phyloP scores from a whole-genome alignment of 1,140 invertebrate species.

The Halotydeus destructor region DNA sequence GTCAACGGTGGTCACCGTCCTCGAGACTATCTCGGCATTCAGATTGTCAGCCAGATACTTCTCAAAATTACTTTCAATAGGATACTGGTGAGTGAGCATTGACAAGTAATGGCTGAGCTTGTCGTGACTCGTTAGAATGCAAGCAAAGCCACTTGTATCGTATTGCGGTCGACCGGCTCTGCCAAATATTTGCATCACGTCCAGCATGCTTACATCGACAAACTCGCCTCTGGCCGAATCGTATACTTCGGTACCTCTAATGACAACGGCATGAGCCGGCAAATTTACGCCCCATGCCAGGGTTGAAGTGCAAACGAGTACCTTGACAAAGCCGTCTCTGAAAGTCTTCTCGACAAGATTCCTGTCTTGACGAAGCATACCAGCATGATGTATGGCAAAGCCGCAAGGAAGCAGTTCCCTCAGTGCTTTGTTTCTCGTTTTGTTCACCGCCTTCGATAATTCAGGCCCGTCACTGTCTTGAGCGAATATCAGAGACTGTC shows the following conservation, averaged over 20 bases:
- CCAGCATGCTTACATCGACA: conserved; percentile 84
- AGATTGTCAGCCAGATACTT: conserved; percentile 80
- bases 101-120: conserved; percentile 86
- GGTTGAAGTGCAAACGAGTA: conserved; percentile 89
- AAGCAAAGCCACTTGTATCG: conserved; percentile 71
- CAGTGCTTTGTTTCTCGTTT: conserved; percentile 50
- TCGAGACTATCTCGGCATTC: conserved; percentile 88
- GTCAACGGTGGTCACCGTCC: conserved; percentile 80
- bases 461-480: conserved; percentile 1
- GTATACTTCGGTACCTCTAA: conserved; percentile 87
- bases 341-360: conserved; percentile 73
- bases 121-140: conserved; percentile 81
- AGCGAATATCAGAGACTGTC: conserved; percentile 34
- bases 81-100: conserved; percentile 82
- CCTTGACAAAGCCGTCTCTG: conserved; percentile 64
- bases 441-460: conserved; percentile 28
- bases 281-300: conserved; percentile 98
- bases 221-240: conserved; percentile 84
- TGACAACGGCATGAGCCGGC: conserved; percentile 65
- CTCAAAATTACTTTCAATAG: conserved; percentile 94
- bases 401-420: conserved; percentile 62
- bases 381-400: conserved; percentile 90
- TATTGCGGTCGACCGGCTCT: conserved; percentile 64
- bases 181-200: conserved; percentile 98
- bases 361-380: conserved; percentile 65